Base-by-base conservation (phyloP, 2,113 vertebrate species). In the Protobothrops flavoviridis region DNA sequence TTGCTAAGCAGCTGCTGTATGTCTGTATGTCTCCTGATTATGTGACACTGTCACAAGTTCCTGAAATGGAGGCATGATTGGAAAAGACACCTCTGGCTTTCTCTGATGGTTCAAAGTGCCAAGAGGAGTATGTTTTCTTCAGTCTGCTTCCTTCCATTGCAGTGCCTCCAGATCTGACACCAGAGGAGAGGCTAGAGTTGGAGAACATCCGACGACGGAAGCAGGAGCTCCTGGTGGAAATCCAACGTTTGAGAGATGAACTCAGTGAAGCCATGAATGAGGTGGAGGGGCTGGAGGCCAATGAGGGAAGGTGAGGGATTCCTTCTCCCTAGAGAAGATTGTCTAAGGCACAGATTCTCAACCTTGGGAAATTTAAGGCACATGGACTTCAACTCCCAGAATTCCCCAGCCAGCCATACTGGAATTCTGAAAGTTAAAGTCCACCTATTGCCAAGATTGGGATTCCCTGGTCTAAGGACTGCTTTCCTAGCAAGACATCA, bases 131-230 rank as follows among this genome's bases (percentile, higher is more conserved):
- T 4, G 10, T 6, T 69, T 69, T 93, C 13, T 61, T 29, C 88
- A 57, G 26, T 21, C 86, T 17, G 39, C 33, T 81, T 53, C 13
- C 64, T 12, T 39, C n/a, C 10, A 2, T 20, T 64, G 1, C 93
- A 99, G 98, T 99, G 92, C 98, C 99, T 92, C 98, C 98, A 93
- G 98, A 99, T 97, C 98, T 99, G 94, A 99, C 98, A 92, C 98
- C 98, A 9, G 98, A 99, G 97, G 98, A 99, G 97, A 98, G 98
- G 92, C 98, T 98, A 81, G 99, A 99, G 97, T 97, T 99, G 95
- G 99, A 99, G 97, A 98, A 99, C 97, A 99, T 99, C 95, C 98
- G 98, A 0, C 97, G 98, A 90, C 98, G 99, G 94, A 99, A 99
- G 95, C 98, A 98, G 89, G 98, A 98, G 93, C 97, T 99, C 95